Evolutionary conservation across 2,888 invertebrate species (phyloP).

Genomic region (Vandiemenella viatica): DNA sequence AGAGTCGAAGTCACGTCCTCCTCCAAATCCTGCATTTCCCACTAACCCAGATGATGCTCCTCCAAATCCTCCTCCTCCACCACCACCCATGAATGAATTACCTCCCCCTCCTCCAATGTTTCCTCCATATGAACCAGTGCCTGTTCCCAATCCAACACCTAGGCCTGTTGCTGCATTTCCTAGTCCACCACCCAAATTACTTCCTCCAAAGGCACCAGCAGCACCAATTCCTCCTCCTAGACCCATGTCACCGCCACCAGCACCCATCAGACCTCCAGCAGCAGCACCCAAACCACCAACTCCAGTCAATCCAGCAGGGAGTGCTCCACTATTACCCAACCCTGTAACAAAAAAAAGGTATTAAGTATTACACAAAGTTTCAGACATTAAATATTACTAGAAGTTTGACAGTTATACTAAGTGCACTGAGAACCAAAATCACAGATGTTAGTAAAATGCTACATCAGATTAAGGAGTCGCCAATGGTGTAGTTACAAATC

Average conservation of each 20-base stretch:
- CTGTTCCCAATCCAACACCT: conserved; percentile 20
- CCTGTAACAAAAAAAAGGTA: conserved; percentile 3
- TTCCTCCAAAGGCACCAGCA: conserved; percentile 8
- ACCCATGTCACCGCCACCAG: conserved; percentile 6
- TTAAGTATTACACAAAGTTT: neutral
- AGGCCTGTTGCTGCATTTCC: conserved; percentile 23
- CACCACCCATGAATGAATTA: conserved; percentile 4
- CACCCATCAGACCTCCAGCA: conserved; percentile 7
- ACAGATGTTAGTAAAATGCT: too few species aligned
- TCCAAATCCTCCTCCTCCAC: conserved; percentile 9
- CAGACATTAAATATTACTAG: neutral
- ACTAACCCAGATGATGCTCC: conserved; percentile 24
- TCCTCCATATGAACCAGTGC: conserved; percentile 25
- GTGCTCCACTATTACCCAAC: conserved; percentile 15
- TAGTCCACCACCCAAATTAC: conserved; percentile 22
- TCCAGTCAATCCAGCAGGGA: conserved; percentile 12
- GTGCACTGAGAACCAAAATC: too few species aligned
- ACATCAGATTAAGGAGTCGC: too few species aligned
- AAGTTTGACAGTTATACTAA: too few species aligned
- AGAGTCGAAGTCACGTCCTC: conserved; percentile 24
- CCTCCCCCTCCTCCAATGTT: conserved; percentile 6
- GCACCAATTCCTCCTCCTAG: conserved; percentile 9
- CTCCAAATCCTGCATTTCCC: conserved; percentile 22
- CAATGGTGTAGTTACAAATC: too few species aligned
- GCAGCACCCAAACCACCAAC: conserved; percentile 11